phyloP scores from a whole-genome alignment of 2,797 vertebrate genomes.

The Argya squamiceps region DNA sequence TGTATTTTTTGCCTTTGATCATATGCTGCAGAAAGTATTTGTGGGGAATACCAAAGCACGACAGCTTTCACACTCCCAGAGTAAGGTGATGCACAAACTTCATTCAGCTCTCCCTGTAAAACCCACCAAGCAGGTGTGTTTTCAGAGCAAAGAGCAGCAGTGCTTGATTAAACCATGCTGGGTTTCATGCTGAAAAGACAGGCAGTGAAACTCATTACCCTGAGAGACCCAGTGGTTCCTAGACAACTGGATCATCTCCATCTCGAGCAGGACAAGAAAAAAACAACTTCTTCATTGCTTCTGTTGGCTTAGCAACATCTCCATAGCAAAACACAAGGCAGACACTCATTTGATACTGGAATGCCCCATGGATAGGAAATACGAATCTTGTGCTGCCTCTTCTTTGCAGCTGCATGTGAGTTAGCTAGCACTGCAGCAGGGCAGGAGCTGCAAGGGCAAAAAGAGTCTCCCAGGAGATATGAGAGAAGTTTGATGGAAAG shows the following conservation, averaged over 20 bases:
- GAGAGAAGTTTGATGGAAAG: background rate
- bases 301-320: background rate
- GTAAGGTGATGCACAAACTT: background rate
- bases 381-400: background rate
- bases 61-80: background rate
- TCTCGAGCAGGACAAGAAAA: background rate
- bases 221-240: background rate
- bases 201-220: fast-evolving
- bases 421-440: background rate
- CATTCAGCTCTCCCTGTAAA: background rate
- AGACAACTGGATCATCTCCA: background rate
- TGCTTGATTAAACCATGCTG: background rate
- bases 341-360: background rate
- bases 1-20: background rate
- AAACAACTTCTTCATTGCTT: background rate
- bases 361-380: background rate
- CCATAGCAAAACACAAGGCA: background rate
- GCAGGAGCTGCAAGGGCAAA: background rate
- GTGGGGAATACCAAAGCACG: background rate
- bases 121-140: background rate
- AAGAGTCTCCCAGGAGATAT: background rate
- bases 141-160: background rate
- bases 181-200: background rate
- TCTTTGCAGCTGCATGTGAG: fast-evolving
- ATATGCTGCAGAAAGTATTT: background rate